These are phyloP conservation scores for Uropetala carovei DNA, from an alignment of 2,888 invertebrate genomes.

Conservation along the genomic window DNA sequence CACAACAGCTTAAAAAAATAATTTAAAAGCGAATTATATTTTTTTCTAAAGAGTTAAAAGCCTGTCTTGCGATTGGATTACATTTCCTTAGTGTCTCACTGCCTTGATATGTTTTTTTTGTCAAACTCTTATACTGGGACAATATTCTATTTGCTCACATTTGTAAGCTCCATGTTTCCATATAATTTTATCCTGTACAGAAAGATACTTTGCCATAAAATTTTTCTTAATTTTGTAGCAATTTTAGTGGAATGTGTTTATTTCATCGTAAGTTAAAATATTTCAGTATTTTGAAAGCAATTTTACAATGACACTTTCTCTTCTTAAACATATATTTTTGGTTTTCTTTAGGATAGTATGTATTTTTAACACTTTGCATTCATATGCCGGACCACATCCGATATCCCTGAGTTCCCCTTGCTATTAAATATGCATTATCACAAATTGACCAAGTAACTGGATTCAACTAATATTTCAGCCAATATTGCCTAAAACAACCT, in stretches of 20 bases:
- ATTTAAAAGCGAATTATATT: background rate
- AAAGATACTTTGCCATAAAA: background rate
- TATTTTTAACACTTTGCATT: no score
- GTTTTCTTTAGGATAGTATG: background rate
- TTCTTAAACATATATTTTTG: background rate
- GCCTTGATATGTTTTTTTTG: background rate
- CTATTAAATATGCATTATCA: no score
- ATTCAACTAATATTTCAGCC: no score
- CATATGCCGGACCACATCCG: no score
- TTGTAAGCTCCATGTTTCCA: conserved; percentile 34
- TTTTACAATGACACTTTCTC: background rate
- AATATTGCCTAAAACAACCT: no score
- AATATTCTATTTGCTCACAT: conserved; percentile 23
- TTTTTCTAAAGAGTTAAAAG: background rate
- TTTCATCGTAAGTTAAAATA: background rate
- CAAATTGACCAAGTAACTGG: no score
- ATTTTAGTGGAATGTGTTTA: background rate
- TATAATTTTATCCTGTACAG: background rate
- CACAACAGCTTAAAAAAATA: no score
- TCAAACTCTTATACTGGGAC: background rate
- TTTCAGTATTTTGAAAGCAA: background rate
- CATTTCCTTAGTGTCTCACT: conserved; percentile 3
- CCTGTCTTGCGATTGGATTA: background rate
- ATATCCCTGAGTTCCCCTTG: no score
- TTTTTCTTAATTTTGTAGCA: background rate